Conservation (phyloP, 2,888 invertebrate genomes). For the Drosophila borborema region DNA sequence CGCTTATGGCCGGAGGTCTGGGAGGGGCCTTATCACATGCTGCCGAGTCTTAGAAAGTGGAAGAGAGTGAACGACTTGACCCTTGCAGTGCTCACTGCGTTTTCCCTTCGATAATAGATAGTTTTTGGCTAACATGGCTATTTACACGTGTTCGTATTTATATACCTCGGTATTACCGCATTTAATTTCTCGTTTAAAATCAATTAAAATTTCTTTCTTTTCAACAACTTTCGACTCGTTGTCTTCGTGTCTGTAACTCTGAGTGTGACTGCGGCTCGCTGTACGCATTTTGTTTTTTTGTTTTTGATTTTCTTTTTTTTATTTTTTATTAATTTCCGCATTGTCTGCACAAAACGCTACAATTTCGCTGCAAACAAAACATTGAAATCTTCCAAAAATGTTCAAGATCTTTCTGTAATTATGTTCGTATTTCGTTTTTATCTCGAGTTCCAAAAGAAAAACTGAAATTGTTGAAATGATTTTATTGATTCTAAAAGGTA, state of each 20-base stretch:
- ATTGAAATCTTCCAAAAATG: conserved; percentile 22
- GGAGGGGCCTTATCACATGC: background rate
- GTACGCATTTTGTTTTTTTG: conserved; percentile 23
- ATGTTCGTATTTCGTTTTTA: conserved; percentile 18
- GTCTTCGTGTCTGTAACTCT: conserved; percentile 1
- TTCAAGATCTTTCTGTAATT: conserved; percentile 27
- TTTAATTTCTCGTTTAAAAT: conserved; percentile 68
- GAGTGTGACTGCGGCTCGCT: background rate
- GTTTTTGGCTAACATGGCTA: conserved; percentile 25
- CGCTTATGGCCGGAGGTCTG: background rate
- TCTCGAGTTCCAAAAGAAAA: background rate
- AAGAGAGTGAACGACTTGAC: conserved; percentile 19
- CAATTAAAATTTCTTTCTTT: conserved; percentile 67
- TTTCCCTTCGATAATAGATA: conserved; percentile 21
- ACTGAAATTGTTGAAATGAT: background rate
- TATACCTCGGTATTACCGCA: conserved; percentile 34
- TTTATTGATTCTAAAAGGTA: background rate
- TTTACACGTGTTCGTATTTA: conserved; percentile 13
- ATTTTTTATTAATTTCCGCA: conserved; percentile 39
- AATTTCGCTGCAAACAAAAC: conserved; percentile 25
- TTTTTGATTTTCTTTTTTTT: background rate
- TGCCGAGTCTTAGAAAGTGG: conserved; percentile 43
- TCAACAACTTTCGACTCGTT: conserved; percentile 26
- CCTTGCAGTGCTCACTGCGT: conserved; percentile 9
- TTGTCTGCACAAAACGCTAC: conserved; percentile 37